phyloP scores from a whole-genome alignment of 2,888 invertebrate species.

The Ditylenchus weischeri region DNA sequence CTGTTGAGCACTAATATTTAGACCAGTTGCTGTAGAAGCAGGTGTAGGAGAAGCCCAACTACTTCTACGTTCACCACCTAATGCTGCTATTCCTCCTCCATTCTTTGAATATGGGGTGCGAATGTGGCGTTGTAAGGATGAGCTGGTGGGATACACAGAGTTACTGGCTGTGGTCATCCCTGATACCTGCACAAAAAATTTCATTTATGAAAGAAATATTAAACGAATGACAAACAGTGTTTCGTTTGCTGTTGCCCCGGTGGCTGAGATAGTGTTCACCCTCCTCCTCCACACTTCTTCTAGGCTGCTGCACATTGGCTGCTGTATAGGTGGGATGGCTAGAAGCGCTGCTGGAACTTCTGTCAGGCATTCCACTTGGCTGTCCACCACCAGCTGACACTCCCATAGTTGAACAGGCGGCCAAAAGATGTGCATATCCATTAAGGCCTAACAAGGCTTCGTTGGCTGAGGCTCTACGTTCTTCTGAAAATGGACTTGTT shows the following conservation, averaged over 20 bases:
- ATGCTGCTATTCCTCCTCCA: not conserved
- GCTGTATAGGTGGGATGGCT: constrained; percentile 13
- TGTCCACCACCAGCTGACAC: constrained; percentile 16
- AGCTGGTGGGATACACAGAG: constrained; percentile 18
- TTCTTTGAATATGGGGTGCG: constrained; percentile 43
- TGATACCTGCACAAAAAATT: not conserved
- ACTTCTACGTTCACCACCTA: constrained; percentile 44
- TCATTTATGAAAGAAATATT: not conserved
- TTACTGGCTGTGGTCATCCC: not conserved
- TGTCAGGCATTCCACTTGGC: constrained; percentile 11
- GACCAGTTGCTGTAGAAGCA: constrained; percentile 28
- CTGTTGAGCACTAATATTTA: constrained; percentile 44
- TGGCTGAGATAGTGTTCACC: constrained; percentile 46
- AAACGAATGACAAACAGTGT: constrained; percentile 45
- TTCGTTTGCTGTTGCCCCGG: constrained; percentile 48
- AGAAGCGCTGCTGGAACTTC: constrained; percentile 4
- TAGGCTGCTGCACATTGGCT: constrained; percentile 7
- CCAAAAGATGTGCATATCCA: constrained; percentile 37
- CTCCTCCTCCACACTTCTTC: constrained; percentile 38
- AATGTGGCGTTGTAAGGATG: constrained; percentile 27
- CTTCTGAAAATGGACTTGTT: constrained; percentile 34
- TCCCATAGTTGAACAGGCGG: constrained; percentile 37
- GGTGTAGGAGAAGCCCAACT: constrained; percentile 53
- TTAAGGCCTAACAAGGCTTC: constrained; percentile 46
- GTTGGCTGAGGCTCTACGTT: constrained; percentile 52